Base-by-base conservation (phyloP, 2,113 vertebrate species). In the Sinocyclocheilus grahami region DNA sequence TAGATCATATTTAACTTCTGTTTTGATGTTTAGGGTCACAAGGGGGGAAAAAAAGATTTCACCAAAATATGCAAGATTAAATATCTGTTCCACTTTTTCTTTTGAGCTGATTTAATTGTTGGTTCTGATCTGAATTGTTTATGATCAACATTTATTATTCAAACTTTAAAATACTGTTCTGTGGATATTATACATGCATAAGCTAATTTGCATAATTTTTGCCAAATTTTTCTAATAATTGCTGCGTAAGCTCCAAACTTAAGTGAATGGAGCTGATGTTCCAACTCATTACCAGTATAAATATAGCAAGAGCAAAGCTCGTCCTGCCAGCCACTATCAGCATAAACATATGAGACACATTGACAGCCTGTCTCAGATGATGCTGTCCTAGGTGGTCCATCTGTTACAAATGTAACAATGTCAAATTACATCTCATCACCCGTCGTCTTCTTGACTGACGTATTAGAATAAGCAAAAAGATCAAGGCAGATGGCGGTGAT, bases 311-410 rank as follows among this genome's bases (percentile, higher is more conserved):
- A 81, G 24, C 60, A 65, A 71, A 27, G 71, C 78, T 37, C 22
- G 48, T 37, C 30, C 71, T 86, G 86, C 88, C 87, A 87, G 37
- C 42, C 58, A 18, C 0, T 74, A 88, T 90, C 86, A 88, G 81
- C 86, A 80, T 90, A 88, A 90, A 90, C 82, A 46, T 82, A 84
- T 8, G 62, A 82, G 87, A 86, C 72, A 69, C 86, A 91, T 90
- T 86, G 91, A 91, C 91, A 90, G 84, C 84, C 84, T 89, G 89
- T 88, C 89, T 55, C 69, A 87, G 87, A 88, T 83, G 71, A 90
- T 87, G 76, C 39, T 82, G 78, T 89, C 85, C 63, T 30, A 33
- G 65, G 87, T 69, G 72, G 27, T 83, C 78, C 87, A 78, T 84
- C 67, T 89, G 77, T 90, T 84, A 78, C 83, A 90, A 88, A 90